Evolutionary conservation across 1,140 invertebrate genomes (phyloP).

Genomic region (Mylabris phalerata): DNA sequence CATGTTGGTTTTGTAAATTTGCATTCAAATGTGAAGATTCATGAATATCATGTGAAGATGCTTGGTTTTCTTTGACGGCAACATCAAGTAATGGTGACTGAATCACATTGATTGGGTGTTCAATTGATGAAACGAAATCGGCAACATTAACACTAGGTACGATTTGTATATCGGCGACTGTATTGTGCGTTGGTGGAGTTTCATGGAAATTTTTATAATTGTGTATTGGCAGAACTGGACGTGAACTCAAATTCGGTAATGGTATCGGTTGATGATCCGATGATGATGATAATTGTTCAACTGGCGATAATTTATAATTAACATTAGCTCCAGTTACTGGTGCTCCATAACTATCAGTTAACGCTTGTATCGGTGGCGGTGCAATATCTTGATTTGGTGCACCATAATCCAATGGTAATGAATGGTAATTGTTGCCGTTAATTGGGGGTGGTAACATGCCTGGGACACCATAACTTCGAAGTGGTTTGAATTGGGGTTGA

Average conservation of each 20-base stretch:
- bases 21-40: neutral
- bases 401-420: neutral
- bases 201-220: constrained; percentile 22
- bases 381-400: neutral
- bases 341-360: constrained; percentile 24
- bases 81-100: constrained; percentile 58
- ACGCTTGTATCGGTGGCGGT: constrained; percentile 8
- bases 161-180: constrained; percentile 39
- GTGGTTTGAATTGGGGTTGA: too few relatives aligned
- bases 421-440: neutral
- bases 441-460: constrained; percentile 3
- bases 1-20: neutral
- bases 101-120: constrained; percentile 56
- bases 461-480: neutral
- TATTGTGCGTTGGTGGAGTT: constrained; percentile 19
- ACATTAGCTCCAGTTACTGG: constrained; percentile 20
- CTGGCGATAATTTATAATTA: constrained; percentile 18
- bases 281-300: constrained; percentile 18
- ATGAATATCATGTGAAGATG: constrained; percentile 5
- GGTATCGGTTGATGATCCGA: constrained; percentile 14
- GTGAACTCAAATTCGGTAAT: constrained; percentile 29
- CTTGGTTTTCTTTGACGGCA: constrained; percentile 33
- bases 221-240: constrained; percentile 24
- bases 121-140: constrained; percentile 56
- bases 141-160: constrained; percentile 53